Conservation (phyloP, 1,140 invertebrate genomes). For the Doryteuthis pealeii region DNA sequence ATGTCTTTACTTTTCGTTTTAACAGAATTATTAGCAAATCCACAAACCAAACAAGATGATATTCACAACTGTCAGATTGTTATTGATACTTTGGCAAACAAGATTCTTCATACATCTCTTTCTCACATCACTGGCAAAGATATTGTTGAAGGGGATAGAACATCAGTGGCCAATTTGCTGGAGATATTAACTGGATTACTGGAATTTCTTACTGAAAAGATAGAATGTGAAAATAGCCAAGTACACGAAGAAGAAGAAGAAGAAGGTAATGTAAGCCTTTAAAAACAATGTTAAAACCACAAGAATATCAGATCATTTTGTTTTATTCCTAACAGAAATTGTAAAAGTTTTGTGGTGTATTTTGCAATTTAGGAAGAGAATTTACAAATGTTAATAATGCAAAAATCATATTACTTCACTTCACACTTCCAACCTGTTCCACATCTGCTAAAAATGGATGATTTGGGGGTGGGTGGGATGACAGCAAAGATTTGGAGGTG, state of each 20-base stretch:
- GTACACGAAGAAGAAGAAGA: slow-evolving; percentile 39
- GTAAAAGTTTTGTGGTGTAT: too few species aligned
- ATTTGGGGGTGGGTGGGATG: too few species aligned
- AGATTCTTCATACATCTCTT: slow-evolving; percentile 57
- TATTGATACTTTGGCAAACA: slow-evolving; percentile 53
- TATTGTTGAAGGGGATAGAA: slow-evolving; percentile 46
- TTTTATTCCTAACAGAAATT: too few species aligned
- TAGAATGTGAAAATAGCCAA: slow-evolving; percentile 49
- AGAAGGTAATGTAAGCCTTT: background rate
- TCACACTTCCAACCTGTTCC: too few species aligned
- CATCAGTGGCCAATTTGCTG: slow-evolving; percentile 50
- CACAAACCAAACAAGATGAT: slow-evolving; percentile 52
- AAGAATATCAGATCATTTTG: too few species aligned
- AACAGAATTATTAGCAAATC: slow-evolving; percentile 46
- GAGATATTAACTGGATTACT: slow-evolving; percentile 55
- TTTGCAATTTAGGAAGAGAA: too few species aligned
- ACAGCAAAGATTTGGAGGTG: too few species aligned
- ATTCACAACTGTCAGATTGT: slow-evolving; percentile 57
- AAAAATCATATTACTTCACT: too few species aligned
- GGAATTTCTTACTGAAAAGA: slow-evolving; percentile 55
- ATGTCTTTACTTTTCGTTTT: slow-evolving; percentile 11
- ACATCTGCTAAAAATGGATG: too few species aligned
- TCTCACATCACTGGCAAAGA: slow-evolving; percentile 54
- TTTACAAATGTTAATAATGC: too few species aligned
- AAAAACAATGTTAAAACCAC: too few species aligned